Evolutionary conservation across 2,113 vertebrate species (phyloP).

Genomic region (Austrofundulus limnaeus): DNA sequence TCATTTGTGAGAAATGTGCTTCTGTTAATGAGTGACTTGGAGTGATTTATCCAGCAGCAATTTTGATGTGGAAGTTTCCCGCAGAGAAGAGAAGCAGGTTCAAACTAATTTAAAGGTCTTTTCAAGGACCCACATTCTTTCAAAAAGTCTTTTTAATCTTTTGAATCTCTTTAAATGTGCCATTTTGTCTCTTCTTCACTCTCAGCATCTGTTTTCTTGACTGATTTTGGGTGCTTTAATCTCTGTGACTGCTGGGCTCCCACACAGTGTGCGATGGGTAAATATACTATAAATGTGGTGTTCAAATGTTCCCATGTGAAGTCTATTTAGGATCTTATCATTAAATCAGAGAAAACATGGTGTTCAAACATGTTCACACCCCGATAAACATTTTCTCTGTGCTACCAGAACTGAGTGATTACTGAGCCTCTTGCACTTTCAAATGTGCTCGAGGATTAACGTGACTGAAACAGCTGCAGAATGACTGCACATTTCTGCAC

Average conservation of each 20-base stretch:
- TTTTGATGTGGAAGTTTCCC: background rate
- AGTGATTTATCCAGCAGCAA: background rate
- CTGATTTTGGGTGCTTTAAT: constrained; percentile 5
- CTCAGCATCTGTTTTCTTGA: background rate
- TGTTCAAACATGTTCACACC: constrained; percentile 5
- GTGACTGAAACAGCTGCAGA: constrained; percentile 1
- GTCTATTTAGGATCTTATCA: constrained; percentile 6
- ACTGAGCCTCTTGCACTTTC: constrained; percentile 9
- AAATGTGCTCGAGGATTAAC: constrained; percentile 11
- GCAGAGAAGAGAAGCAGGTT: background rate
- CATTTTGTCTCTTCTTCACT: background rate
- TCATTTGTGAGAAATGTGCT: background rate
- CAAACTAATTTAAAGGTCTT: background rate
- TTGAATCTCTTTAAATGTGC: background rate
- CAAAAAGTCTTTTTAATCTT: background rate
- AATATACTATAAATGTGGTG: background rate
- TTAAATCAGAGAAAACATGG: constrained; percentile 16
- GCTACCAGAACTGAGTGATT: constrained; percentile 10
- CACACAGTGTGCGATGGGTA: background rate
- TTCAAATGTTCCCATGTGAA: background rate
- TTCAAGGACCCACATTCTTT: constrained; percentile 7
- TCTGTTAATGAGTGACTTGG: background rate
- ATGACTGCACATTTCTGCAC: background rate
- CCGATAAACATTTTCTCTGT: background rate
- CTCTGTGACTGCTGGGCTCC: background rate